Evolutionary conservation across 2,888 invertebrate species (phyloP).

Genomic region (Mythimna albipuncta): DNA sequence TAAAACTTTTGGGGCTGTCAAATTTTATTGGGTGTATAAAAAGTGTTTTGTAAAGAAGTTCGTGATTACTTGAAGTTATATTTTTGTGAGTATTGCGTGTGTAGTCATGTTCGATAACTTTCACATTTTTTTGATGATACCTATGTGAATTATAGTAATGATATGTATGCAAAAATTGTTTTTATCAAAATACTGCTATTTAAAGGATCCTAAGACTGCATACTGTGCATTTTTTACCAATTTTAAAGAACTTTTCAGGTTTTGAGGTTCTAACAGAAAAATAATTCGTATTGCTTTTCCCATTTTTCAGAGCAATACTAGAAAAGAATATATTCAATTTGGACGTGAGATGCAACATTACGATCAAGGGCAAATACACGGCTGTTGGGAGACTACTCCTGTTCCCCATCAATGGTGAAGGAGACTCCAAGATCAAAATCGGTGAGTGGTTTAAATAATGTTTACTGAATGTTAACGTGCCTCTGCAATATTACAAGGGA

Average conservation of each 20-base stretch:
- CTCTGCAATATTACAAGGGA: too few relatives aligned
- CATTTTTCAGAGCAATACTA: constrained; percentile 82
- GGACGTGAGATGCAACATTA: constrained; percentile 86
- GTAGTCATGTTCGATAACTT: background rate
- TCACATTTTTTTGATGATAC: background rate
- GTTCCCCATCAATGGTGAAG: constrained; percentile 88
- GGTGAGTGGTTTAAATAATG: constrained; percentile 69
- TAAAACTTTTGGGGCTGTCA: constrained; percentile 17
- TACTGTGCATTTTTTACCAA: background rate
- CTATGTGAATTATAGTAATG: background rate
- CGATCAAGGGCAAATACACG: constrained; percentile 87
- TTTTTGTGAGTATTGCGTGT: background rate
- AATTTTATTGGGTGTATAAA: constrained; percentile 12
- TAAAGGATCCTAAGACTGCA: background rate
- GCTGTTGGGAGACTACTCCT: constrained; percentile 85
- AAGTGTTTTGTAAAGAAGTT: background rate
- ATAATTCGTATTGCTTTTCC: background rate
- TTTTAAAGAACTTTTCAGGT: background rate
- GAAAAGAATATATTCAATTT: constrained; percentile 84
- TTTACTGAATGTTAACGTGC: background rate
- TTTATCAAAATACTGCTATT: background rate
- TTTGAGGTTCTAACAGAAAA: too few relatives aligned
- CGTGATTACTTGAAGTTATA: background rate
- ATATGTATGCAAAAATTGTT: background rate
- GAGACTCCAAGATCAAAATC: constrained; percentile 88